Evolutionary conservation across 1,140 invertebrate genomes (phyloP).

Genomic region (Platorchestia sp.): DNA sequence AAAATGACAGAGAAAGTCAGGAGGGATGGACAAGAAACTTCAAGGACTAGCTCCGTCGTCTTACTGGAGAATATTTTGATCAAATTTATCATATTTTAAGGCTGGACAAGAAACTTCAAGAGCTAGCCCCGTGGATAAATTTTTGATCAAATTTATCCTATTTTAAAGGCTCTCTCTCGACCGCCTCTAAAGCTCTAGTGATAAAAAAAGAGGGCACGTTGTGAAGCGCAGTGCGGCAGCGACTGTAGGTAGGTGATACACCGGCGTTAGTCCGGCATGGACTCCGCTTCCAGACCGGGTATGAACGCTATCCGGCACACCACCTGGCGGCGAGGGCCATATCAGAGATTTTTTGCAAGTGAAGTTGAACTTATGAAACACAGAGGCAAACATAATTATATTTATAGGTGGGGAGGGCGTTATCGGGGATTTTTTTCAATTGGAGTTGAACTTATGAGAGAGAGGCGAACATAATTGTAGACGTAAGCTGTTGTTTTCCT

Average conservation of each 20-base stretch:
- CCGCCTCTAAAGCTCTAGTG: neutral
- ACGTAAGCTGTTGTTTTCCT: neutral
- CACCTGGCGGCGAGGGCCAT: neutral
- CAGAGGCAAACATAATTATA: neutral
- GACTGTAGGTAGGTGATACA: neutral
- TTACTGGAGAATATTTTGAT: neutral
- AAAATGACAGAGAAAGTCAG: neutral
- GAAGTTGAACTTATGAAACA: neutral
- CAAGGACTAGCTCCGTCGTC: neutral
- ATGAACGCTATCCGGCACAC: conserved; percentile 28
- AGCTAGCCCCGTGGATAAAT: neutral
- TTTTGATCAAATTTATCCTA: neutral
- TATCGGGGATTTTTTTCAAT: too few species aligned
- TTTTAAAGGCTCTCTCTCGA: neutral
- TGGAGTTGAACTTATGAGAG: neutral
- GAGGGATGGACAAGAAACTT: neutral
- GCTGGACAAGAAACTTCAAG: neutral
- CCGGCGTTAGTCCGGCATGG: neutral
- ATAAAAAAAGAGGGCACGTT: neutral
- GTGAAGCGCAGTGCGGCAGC: neutral
- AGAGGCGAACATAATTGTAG: neutral
- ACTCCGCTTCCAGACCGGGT: conserved; percentile 16
- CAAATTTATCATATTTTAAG: neutral
- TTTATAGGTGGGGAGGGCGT: too few species aligned
- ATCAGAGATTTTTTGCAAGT: neutral